These are phyloP conservation scores for Botia almorhae DNA, from an alignment of 2,797 vertebrate genomes.

Conservation along the genomic window DNA sequence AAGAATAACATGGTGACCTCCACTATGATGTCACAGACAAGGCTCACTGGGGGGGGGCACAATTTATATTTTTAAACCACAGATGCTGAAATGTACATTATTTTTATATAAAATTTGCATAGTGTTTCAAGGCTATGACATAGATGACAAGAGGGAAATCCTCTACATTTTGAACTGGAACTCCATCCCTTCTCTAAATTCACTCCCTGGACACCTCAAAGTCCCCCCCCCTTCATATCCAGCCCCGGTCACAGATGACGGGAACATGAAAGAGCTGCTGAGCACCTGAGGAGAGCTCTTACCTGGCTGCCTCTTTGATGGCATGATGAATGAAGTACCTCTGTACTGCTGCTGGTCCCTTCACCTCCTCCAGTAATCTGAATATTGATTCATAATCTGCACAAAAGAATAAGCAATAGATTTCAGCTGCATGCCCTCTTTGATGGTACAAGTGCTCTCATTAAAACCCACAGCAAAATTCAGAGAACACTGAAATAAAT, in stretches of 20 bases:
- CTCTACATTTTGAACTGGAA: too few species aligned
- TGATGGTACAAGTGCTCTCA: not conserved
- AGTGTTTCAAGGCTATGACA: too few species aligned
- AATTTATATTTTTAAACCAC: too few species aligned
- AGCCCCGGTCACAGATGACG: not conserved
- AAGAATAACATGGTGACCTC: too few species aligned
- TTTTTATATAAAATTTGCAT: too few species aligned
- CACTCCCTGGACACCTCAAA: too few species aligned
- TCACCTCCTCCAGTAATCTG: constrained; percentile 89
- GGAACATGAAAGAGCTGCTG: not conserved
- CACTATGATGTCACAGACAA: not conserved
- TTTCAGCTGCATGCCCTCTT: not conserved
- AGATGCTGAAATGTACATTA: too few species aligned
- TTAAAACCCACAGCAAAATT: too few species aligned
- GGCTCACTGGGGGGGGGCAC: too few species aligned
- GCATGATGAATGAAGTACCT: constrained; percentile 95
- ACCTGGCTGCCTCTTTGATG: constrained; percentile 97
- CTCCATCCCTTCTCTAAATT: too few species aligned
- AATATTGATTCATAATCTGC: constrained; percentile 91
- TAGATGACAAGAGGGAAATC: too few species aligned
- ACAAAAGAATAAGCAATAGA: constrained; percentile 24
- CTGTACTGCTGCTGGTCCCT: constrained; percentile 87
- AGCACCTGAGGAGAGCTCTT: constrained; percentile 47
- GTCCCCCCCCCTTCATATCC: too few species aligned
- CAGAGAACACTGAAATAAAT: constrained; percentile 42